Evolutionary conservation across 1,140 invertebrate genomes (phyloP).

Genomic region (Drosophila nebulosa): DNA sequence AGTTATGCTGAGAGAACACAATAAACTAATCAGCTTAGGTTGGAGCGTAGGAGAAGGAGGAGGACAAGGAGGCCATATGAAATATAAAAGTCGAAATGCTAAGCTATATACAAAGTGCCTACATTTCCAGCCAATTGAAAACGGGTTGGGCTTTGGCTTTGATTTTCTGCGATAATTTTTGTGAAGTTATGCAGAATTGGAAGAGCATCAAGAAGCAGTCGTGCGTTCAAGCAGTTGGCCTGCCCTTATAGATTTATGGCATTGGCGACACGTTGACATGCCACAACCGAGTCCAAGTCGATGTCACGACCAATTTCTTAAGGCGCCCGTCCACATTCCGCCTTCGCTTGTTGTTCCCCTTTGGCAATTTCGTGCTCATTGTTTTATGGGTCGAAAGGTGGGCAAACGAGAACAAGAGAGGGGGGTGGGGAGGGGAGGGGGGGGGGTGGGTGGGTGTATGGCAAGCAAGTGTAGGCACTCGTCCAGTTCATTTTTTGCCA

Average conservation of each 20-base stretch:
- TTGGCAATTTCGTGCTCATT: constrained; percentile 44
- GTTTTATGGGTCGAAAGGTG: constrained; percentile 43
- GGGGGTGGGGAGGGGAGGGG: neutral
- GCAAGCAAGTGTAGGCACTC: constrained; percentile 5
- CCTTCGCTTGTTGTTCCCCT: neutral
- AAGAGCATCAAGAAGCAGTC: constrained; percentile 17
- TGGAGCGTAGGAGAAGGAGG: too few relatives aligned
- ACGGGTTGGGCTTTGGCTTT: constrained; percentile 45
- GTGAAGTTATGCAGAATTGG: constrained; percentile 51
- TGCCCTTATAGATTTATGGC: constrained; percentile 66
- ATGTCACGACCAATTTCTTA: constrained; percentile 28
- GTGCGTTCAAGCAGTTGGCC: constrained; percentile 50
- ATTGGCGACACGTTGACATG: constrained; percentile 69
- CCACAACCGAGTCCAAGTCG: constrained; percentile 29
- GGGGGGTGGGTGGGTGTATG: neutral
- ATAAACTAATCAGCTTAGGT: constrained; percentile 59
- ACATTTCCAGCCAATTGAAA: too few relatives aligned
- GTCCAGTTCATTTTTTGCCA: constrained; percentile 42
- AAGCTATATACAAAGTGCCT: too few relatives aligned
- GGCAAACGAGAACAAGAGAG: too few relatives aligned
- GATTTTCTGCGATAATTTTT: constrained; percentile 72
- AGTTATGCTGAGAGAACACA: constrained; percentile 43
- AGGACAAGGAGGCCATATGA: constrained; percentile 33
- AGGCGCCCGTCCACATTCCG: neutral
- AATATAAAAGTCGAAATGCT: too few relatives aligned